These are phyloP conservation scores for Netelia fuscicornis DNA, from an alignment of 2,888 invertebrate genomes.

Conservation along the genomic window DNA sequence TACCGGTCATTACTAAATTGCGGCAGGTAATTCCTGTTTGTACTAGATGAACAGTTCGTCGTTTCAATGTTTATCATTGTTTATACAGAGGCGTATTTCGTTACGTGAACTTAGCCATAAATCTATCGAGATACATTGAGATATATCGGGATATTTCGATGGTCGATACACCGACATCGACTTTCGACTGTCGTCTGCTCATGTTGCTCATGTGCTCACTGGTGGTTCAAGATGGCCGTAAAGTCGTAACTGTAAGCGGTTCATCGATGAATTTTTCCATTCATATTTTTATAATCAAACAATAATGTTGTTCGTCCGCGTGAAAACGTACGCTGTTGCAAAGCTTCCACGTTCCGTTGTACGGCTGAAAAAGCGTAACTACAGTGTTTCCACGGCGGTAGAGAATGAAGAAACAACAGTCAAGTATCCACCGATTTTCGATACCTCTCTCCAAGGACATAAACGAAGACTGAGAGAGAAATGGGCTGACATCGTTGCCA, in stretches of 20 bases:
- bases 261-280: neutral
- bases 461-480: slow-evolving; percentile 85
- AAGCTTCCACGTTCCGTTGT: slow-evolving; percentile 43
- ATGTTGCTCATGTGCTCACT: neutral
- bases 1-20: too few relatives aligned
- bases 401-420: slow-evolving; percentile 82
- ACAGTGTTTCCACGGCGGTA: slow-evolving; percentile 67
- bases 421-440: slow-evolving; percentile 88
- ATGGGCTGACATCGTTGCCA: slow-evolving; percentile 88
- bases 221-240: slow-evolving; percentile 17
- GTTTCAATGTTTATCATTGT: too few relatives aligned
- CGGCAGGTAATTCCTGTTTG: too few relatives aligned
- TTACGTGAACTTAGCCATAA: neutral
- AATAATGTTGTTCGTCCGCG: slow-evolving; percentile 65
- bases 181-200: slow-evolving; percentile 1
- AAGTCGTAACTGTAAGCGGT: slow-evolving; percentile 20
- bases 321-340: slow-evolving; percentile 49
- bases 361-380: slow-evolving; percentile 42
- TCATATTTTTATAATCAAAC: slow-evolving; percentile 11
- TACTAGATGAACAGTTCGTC: too few relatives aligned
- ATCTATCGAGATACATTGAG: neutral
- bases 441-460: slow-evolving; percentile 86
- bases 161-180: neutral
- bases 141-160: neutral
- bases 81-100: too few relatives aligned